Evolutionary conservation across 1,140 invertebrate genomes (phyloP).

Genomic region (Thaumatotibia leucotreta): DNA sequence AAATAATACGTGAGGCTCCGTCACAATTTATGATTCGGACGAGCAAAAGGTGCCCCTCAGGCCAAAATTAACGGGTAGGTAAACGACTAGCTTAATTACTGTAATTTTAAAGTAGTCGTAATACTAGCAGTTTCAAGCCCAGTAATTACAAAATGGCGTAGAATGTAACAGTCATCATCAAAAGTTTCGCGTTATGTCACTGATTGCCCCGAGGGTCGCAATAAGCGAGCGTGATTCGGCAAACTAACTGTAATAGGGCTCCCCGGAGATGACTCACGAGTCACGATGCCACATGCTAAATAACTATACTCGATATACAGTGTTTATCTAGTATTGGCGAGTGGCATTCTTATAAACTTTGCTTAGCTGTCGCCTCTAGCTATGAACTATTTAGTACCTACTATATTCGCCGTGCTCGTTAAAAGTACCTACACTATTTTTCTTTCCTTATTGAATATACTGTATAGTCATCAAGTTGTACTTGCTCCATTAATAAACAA

Average conservation of each 20-base stretch:
- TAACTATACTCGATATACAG: neutral
- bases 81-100: neutral
- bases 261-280: constrained; percentile 38
- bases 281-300: constrained; percentile 27
- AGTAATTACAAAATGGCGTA: neutral
- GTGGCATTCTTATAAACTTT: neutral
- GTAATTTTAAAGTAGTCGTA: neutral
- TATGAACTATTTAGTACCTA: too few species aligned
- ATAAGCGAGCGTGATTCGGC: constrained; percentile 60
- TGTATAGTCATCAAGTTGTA: neutral
- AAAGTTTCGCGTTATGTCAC: constrained; percentile 18
- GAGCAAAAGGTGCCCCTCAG: neutral
- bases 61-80: neutral
- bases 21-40: too few species aligned
- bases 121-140: neutral
- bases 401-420: too few species aligned
- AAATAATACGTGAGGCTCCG: too few species aligned
- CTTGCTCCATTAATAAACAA: neutral
- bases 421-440: too few species aligned
- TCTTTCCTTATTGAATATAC: too few species aligned
- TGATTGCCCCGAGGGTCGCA: constrained; percentile 24
- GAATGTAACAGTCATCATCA: neutral
- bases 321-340: neutral
- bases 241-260: constrained; percentile 59
- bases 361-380: neutral